Evolutionary conservation across 2,888 invertebrate species (phyloP).

Genomic region (Corbicula japonica): DNA sequence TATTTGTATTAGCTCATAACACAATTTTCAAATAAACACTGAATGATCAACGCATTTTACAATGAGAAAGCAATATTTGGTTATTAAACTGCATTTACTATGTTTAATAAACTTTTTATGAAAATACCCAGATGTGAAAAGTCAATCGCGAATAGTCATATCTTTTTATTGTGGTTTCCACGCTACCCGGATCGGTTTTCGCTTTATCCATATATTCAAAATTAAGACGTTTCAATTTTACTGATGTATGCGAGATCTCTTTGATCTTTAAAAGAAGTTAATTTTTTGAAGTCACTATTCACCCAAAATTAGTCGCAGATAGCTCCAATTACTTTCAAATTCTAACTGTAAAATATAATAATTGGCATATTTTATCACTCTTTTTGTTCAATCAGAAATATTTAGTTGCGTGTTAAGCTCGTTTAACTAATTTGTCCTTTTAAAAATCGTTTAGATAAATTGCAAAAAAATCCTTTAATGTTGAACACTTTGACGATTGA

Average conservation of each 20-base stretch:
- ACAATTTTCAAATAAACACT: conserved; percentile 19
- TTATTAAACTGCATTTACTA: too few relatives aligned
- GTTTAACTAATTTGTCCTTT: conserved; percentile 12
- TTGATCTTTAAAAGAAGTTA: conserved; percentile 25
- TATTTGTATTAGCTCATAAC: conserved; percentile 4
- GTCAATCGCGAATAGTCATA: background rate
- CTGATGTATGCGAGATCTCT: conserved; percentile 6
- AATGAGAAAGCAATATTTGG: conserved; percentile 20
- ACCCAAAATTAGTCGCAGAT: conserved; percentile 13
- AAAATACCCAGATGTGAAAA: conserved; percentile 15
- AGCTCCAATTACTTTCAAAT: conserved; percentile 14
- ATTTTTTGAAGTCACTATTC: conserved; percentile 15
- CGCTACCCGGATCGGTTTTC: background rate
- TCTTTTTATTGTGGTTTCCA: conserved; percentile 22
- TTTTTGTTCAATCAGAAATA: conserved; percentile 10
- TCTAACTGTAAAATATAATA: conserved; percentile 16
- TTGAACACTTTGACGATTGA: conserved; percentile 28
- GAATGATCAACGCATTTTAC: conserved; percentile 13
- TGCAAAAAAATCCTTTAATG: conserved; percentile 26
- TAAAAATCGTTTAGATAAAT: conserved; percentile 25
- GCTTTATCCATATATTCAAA: conserved; percentile 7
- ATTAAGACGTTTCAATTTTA: conserved; percentile 26
- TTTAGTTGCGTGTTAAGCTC: background rate
- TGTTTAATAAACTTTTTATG: conserved; percentile 29
- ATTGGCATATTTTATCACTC: conserved; percentile 4